Conservation (phyloP, 2,888 invertebrate species). For the Anticlea derivata region DNA sequence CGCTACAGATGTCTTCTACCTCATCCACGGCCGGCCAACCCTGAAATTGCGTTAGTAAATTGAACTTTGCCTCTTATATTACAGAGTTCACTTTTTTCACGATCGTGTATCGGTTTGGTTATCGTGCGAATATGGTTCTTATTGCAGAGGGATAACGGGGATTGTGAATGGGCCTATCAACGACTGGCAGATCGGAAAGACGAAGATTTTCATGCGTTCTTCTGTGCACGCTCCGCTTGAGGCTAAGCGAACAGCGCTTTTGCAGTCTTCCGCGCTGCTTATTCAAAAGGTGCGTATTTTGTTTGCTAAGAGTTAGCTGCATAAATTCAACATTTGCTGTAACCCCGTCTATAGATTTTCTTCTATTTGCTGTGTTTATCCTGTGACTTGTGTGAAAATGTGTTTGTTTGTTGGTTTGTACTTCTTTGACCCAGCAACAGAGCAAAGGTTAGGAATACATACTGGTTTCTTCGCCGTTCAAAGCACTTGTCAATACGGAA, state of each 20-base stretch:
- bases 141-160: slow-evolving; percentile 76
- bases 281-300: slow-evolving; percentile 86
- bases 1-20: slow-evolving; percentile 90
- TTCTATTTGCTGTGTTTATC: no score
- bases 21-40: slow-evolving; percentile 62
- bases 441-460: no score
- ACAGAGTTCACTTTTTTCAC: not conserved
- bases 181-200: slow-evolving; percentile 95
- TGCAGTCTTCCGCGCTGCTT: slow-evolving; percentile 87
- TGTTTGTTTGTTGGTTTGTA: no score
- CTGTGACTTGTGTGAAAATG: no score
- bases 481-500: no score
- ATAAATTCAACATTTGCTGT: no score
- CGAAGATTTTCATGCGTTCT: slow-evolving; percentile 92
- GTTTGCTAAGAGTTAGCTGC: no score
- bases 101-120: no score
- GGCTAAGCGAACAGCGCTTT: slow-evolving; percentile 88
- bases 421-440: no score
- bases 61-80: not conserved
- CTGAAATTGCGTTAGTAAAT: slow-evolving; percentile 63
- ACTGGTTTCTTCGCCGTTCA: no score
- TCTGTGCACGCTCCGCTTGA: slow-evolving; percentile 94
- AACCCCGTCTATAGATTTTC: no score
- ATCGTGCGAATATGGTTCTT: not conserved
- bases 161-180: slow-evolving; percentile 87